Conservation (phyloP, 2,113 vertebrate species). For the Picathartes gymnocephalus region DNA sequence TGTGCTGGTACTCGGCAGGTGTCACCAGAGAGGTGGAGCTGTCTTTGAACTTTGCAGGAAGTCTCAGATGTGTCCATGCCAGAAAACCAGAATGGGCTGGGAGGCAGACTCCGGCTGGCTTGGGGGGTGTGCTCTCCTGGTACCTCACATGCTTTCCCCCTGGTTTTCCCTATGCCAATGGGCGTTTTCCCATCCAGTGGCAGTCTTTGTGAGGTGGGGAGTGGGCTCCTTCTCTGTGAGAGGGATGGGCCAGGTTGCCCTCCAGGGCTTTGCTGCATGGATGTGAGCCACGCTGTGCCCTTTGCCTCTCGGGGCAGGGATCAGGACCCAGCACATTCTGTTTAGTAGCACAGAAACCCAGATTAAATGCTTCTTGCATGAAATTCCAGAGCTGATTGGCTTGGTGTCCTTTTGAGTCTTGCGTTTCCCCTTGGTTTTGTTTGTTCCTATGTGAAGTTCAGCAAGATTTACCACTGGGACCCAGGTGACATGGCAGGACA, state of each 20-base stretch:
- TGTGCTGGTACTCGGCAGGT: not conserved
- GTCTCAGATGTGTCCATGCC: fast-evolving
- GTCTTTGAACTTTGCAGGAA: not conserved
- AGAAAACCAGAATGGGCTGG: not conserved
- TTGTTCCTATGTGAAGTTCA: not conserved
- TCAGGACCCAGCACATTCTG: not conserved
- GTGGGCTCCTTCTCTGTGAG: not conserved
- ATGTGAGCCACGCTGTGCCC: not conserved
- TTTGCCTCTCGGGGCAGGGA: not conserved
- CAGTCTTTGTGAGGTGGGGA: not conserved
- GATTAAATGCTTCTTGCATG: not conserved
- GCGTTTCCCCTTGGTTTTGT: not conserved
- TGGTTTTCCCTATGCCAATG: fast-evolving
- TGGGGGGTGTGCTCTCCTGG: not conserved
- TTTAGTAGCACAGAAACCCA: not conserved
- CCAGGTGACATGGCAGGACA: not conserved
- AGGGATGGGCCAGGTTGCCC: not conserved
- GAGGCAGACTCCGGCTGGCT: not conserved
- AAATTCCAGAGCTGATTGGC: not conserved
- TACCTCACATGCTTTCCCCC: not conserved
- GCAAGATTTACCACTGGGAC: not conserved
- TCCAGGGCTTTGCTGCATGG: not conserved
- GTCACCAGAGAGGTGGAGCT: not conserved
- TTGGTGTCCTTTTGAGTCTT: not conserved
- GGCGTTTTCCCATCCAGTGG: not conserved